These are phyloP conservation scores for Tinea pellionella DNA, from an alignment of 2,888 invertebrate genomes.

Conservation along the genomic window DNA sequence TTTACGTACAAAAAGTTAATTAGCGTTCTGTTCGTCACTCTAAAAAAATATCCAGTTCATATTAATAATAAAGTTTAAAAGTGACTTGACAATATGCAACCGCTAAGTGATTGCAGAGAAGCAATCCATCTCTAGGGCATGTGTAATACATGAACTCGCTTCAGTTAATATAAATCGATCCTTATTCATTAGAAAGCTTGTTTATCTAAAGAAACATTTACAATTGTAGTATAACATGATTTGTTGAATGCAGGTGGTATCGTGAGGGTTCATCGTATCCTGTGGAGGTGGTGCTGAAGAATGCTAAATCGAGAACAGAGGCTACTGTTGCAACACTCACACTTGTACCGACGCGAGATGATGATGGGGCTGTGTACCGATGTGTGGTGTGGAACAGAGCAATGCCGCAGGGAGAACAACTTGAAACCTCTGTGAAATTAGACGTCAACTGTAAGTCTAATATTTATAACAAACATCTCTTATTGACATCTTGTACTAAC, in stretches of 20 bases:
- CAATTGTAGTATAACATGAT: not conserved
- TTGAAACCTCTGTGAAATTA: constrained; percentile 82
- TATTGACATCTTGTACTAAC: not conserved
- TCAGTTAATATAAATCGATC: not conserved
- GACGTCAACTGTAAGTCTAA: constrained; percentile 88
- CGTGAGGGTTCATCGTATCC: constrained; percentile 81
- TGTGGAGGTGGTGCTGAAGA: constrained; percentile 75
- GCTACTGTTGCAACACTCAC: constrained; percentile 81
- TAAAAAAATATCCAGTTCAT: too few relatives aligned
- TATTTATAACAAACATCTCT: not conserved
- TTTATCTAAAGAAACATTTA: not conserved
- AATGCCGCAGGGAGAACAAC: constrained; percentile 81
- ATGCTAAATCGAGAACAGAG: constrained; percentile 79
- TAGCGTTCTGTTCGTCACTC: too few relatives aligned
- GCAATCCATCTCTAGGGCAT: not conserved
- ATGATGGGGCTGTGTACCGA: constrained; percentile 85
- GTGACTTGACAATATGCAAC: not conserved
- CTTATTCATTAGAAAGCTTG: not conserved
- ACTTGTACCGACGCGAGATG: constrained; percentile 82
- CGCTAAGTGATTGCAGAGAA: not conserved
- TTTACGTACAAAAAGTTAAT: too few relatives aligned
- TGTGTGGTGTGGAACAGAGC: constrained; percentile 93
- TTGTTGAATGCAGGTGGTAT: constrained; percentile 73
- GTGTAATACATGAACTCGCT: not conserved
- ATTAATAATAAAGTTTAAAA: too few relatives aligned